Evolutionary conservation across 2,113 vertebrate genomes (phyloP).

Genomic region (Beaufortia kweichowensis): DNA sequence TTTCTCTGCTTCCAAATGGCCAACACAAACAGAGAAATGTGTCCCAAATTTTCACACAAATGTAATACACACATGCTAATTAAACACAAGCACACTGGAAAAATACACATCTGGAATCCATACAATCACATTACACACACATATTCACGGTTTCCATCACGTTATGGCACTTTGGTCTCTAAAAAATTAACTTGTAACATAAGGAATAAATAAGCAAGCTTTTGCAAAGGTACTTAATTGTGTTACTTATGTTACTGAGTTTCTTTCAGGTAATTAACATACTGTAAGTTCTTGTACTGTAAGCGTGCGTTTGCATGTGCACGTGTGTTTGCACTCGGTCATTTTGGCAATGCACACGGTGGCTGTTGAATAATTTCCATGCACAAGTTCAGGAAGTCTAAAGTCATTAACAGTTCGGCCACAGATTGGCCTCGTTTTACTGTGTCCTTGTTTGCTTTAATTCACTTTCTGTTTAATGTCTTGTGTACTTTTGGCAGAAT

Average conservation of each 20-base stretch:
- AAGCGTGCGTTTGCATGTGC: no score
- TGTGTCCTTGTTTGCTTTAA: not conserved
- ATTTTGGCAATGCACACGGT: not conserved
- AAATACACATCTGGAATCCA: no score
- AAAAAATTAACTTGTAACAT: no score
- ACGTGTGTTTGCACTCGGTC: not conserved
- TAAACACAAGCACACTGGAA: constrained; percentile 2
- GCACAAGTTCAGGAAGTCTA: constrained; percentile 10
- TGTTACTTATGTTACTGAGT: no score
- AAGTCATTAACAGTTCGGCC: constrained; percentile 60
- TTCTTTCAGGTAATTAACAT: no score
- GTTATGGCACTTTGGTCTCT: no score
- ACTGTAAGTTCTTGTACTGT: no score
- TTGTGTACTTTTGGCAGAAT: no score
- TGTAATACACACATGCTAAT: constrained; percentile 21
- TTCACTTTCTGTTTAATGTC: not conserved
- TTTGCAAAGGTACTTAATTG: no score
- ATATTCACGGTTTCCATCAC: no score
- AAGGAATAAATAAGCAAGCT: no score
- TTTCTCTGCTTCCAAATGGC: constrained; percentile 51
- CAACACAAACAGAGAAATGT: constrained; percentile 52
- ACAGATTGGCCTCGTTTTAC: not conserved
- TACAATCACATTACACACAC: no score
- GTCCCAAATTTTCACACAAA: not conserved
- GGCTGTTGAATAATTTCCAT: constrained; percentile 21